Conservation (phyloP, 2,888 invertebrate genomes). For the Acanthopleura granulata region DNA sequence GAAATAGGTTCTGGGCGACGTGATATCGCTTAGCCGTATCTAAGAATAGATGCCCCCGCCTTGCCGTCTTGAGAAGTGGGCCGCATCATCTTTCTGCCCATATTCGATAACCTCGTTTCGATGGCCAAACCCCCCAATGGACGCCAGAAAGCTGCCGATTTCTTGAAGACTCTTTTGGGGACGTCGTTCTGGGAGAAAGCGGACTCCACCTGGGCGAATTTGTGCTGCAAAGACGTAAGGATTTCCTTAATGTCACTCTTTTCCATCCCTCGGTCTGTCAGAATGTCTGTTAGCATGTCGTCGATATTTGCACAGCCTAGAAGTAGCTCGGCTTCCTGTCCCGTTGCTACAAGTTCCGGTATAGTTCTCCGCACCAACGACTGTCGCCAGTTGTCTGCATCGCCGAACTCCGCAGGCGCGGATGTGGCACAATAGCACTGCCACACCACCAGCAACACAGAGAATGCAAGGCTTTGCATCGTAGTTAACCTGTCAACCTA, state of each 20-base stretch:
- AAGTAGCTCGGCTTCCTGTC: not conserved
- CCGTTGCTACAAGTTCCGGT: not conserved
- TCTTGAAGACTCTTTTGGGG: not conserved
- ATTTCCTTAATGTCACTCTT: not conserved
- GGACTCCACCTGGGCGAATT: not conserved
- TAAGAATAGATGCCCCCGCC: not conserved
- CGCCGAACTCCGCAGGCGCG: not conserved
- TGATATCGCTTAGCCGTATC: not conserved
- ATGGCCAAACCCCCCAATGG: not conserved
- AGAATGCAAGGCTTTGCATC: not conserved
- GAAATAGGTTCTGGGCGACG: no score
- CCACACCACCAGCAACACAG: not conserved
- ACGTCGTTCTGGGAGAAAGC: not conserved
- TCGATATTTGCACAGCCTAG: constrained; percentile 5
- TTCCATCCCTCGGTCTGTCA: not conserved
- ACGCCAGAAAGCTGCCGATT: constrained; percentile 7
- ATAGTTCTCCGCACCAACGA: not conserved
- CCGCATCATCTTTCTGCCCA: constrained; percentile 5
- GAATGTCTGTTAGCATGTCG: constrained; percentile 1
- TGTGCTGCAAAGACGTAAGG: not conserved
- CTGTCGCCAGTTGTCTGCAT: not conserved
- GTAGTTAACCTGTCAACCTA: not conserved
- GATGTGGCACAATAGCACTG: not conserved
- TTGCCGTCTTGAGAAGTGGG: not conserved
- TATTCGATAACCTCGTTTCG: not conserved